phyloP scores from a whole-genome alignment of 2,888 invertebrate species.

The Drosophila anomalata region DNA sequence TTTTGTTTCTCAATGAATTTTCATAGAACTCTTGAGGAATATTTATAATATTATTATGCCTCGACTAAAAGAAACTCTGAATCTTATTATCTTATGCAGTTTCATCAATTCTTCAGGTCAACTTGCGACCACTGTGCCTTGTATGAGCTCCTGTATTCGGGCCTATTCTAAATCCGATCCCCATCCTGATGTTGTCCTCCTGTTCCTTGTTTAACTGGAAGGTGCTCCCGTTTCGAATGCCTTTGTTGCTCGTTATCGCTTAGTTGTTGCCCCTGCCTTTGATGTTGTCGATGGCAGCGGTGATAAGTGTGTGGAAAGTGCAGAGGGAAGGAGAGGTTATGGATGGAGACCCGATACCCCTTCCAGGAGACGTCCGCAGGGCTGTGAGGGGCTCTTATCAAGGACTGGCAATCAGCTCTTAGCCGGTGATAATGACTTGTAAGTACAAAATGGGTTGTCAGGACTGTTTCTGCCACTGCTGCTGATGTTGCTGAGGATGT shows the following conservation, averaged over 20 bases:
- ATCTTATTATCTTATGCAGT: too few relatives aligned
- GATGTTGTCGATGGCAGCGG: slow-evolving; percentile 69
- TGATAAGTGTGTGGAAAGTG: slow-evolving; percentile 51
- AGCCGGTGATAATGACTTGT: slow-evolving; percentile 82
- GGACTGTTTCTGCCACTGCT: slow-evolving; percentile 52
- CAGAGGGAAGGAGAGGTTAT: slow-evolving; percentile 5
- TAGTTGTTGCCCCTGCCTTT: slow-evolving; percentile 66
- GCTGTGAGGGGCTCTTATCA: slow-evolving; percentile 58
- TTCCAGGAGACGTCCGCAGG: slow-evolving; percentile 13
- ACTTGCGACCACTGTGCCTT: slow-evolving; percentile 13
- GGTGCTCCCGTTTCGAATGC: slow-evolving; percentile 52
- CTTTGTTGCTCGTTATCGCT: slow-evolving; percentile 60
- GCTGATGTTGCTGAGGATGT: slow-evolving; percentile 11
- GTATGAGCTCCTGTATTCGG: not conserved
- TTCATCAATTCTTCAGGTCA: not conserved
- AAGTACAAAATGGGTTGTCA: slow-evolving; percentile 82
- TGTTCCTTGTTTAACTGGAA: slow-evolving; percentile 21
- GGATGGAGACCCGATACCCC: slow-evolving; percentile 12
- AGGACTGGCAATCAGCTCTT: slow-evolving; percentile 61
- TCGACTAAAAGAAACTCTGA: too few relatives aligned
- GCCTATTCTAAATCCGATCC: slow-evolving; percentile 24
- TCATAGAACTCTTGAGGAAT: too few relatives aligned
- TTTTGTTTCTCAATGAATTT: too few relatives aligned
- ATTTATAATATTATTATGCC: too few relatives aligned
- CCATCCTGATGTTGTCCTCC: slow-evolving; percentile 26